Percentiles rank a stretch among this genome's conserved stretches.
Conservation (phyloP, 2,797 vertebrate genomes). For the Triplophysa yarkandensis region DNA sequence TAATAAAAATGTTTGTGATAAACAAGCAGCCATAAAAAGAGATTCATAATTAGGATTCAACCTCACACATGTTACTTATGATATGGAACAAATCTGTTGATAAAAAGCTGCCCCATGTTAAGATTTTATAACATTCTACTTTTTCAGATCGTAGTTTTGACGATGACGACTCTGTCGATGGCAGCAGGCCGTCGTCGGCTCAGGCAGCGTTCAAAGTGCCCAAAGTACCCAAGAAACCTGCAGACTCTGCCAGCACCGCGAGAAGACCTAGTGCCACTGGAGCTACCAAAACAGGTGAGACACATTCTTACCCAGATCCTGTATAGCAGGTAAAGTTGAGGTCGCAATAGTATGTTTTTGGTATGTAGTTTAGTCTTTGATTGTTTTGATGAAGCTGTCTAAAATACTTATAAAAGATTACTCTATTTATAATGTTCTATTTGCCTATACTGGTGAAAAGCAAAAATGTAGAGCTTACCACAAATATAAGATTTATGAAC, state of each 20-base stretch:
- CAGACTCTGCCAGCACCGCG: constrained; percentile 81
- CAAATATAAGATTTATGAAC: not conserved
- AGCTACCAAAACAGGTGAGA: constrained; percentile 86
- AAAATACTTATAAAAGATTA: not conserved
- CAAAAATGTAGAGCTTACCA: not conserved
- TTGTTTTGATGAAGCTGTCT: not conserved
- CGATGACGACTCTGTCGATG: constrained; percentile 96
- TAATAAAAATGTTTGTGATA: too few species aligned
- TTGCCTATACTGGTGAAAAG: not conserved
- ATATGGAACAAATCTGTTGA: not conserved
- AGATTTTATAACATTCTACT: not conserved
- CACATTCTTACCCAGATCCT: not conserved
- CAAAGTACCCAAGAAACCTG: constrained; percentile 89
- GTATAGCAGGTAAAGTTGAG: not conserved
- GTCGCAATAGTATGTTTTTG: not conserved
- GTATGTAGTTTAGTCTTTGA: not conserved
- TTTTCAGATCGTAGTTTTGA: constrained; percentile 93
- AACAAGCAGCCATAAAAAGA: too few species aligned
- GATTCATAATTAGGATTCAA: not conserved
- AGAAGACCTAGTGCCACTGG: constrained; percentile 88
- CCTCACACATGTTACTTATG: not conserved
- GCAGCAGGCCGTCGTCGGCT: constrained; percentile 87
- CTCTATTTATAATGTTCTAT: not conserved
- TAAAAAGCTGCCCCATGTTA: not conserved
- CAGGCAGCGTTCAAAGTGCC: constrained; percentile 93